Conservation (phyloP, 2,113 vertebrate species). For the Thunnus maccoyii region DNA sequence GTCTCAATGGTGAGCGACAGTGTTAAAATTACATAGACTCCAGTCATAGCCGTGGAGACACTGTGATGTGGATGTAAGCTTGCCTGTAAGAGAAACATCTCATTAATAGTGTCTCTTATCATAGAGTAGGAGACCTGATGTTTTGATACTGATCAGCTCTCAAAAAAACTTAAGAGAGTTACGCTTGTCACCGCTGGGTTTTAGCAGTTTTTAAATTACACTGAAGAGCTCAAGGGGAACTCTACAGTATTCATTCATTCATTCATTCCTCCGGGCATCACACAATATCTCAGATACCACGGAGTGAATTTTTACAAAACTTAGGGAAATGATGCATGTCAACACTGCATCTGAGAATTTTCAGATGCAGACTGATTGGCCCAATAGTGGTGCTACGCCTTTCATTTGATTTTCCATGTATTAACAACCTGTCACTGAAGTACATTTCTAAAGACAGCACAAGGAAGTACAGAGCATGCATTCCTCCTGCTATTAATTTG, state of each 20-base stretch:
- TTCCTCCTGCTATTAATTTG: constrained; percentile 30
- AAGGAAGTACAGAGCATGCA: neutral
- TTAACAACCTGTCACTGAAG: constrained; percentile 47
- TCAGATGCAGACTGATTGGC: constrained; percentile 25
- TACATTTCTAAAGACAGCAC: constrained; percentile 10
- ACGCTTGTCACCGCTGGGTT: constrained; percentile 28
- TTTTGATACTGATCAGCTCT: constrained; percentile 53
- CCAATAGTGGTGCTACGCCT: constrained; percentile 18
- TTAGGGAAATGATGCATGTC: constrained; percentile 23
- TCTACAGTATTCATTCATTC: neutral
- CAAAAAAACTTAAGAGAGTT: constrained; percentile 26
- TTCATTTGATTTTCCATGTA: constrained; percentile 36
- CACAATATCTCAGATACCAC: constrained; percentile 22
- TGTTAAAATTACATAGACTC: constrained; percentile 26
- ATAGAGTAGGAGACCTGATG: constrained; percentile 19
- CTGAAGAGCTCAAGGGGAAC: constrained; percentile 30
- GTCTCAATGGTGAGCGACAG: constrained; percentile 23
- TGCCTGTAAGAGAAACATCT: constrained; percentile 35
- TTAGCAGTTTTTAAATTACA: constrained; percentile 43
- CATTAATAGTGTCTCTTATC: constrained; percentile 49
- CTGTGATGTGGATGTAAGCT: constrained; percentile 16
- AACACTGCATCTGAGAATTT: constrained; percentile 29
- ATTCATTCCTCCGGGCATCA: constrained; percentile 30
- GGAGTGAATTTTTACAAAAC: constrained; percentile 17
- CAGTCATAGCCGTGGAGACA: constrained; percentile 9